Conservation (phyloP, 2,113 vertebrate species). For the Helogale parvula region DNA sequence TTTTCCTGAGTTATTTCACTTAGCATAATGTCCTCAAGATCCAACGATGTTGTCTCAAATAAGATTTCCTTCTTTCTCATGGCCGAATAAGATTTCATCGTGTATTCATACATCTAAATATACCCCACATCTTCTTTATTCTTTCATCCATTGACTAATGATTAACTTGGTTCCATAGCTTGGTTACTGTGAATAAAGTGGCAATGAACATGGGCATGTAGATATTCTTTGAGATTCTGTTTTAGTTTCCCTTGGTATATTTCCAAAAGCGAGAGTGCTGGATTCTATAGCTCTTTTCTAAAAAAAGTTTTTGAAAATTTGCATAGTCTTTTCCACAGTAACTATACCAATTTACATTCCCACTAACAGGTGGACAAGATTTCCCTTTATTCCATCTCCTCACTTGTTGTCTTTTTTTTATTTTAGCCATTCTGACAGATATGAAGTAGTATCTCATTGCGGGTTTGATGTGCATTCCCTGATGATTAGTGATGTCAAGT, state of each 20-base stretch:
- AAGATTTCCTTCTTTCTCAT: background rate
- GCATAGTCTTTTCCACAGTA: background rate
- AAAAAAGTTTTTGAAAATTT: background rate
- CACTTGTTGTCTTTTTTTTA: background rate
- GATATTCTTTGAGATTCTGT: background rate
- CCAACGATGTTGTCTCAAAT: background rate
- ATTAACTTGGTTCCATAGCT: background rate
- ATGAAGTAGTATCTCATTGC: background rate
- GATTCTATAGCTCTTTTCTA: background rate
- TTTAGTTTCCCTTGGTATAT: background rate
- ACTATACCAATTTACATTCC: background rate
- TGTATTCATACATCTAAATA: background rate
- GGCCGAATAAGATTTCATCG: background rate
- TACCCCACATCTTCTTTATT: background rate
- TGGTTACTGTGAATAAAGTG: background rate
- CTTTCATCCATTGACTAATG: background rate
- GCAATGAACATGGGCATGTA: background rate
- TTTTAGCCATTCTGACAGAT: background rate
- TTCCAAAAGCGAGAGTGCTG: background rate
- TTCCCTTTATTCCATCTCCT: background rate
- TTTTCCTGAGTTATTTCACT: background rate
- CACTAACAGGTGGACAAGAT: background rate
- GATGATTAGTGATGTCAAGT: background rate
- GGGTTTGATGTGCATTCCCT: background rate
- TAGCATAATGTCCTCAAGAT: background rate